These are phyloP conservation scores for Actias luna DNA, from an alignment of 2,888 invertebrate species.

Conservation along the genomic window DNA sequence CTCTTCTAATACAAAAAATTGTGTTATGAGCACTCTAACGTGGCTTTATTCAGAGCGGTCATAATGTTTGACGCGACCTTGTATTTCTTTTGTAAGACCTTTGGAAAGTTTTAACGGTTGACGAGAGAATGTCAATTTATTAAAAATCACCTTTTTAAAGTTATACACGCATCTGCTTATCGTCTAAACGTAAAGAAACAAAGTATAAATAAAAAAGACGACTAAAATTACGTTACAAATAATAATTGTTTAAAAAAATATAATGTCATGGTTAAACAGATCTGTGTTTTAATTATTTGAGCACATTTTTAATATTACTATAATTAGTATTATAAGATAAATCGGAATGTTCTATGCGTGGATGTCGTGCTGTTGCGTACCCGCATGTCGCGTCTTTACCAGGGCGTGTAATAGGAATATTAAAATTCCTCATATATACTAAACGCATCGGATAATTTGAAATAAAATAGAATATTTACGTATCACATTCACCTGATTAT, in stretches of 20 bases:
- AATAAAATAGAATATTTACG: no score
- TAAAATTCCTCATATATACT: no score
- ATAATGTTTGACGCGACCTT: no score
- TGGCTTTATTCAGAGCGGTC: no score
- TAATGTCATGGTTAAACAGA: slow-evolving; percentile 44
- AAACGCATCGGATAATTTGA: no score
- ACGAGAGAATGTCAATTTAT: not conserved
- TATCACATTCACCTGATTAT: no score
- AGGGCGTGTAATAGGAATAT: not conserved
- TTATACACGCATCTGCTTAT: not conserved
- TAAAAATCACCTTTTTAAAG: not conserved
- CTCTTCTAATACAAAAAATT: no score
- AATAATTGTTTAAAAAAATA: slow-evolving; percentile 21
- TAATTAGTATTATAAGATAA: slow-evolving; percentile 5
- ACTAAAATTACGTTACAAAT: slow-evolving; percentile 37
- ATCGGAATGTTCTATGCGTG: slow-evolving; percentile 6
- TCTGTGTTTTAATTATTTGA: slow-evolving; percentile 40
- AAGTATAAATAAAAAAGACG: not conserved
- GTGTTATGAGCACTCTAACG: no score
- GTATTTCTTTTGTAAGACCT: slow-evolving; percentile 21
- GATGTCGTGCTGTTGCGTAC: not conserved
- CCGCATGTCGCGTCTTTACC: not conserved
- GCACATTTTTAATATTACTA: slow-evolving; percentile 32
- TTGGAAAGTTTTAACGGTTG: slow-evolving; percentile 22
- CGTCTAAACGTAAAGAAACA: no score